These are phyloP conservation scores for Stenchaetothrips biformis DNA, from an alignment of 2,888 invertebrate species.

Conservation along the genomic window DNA sequence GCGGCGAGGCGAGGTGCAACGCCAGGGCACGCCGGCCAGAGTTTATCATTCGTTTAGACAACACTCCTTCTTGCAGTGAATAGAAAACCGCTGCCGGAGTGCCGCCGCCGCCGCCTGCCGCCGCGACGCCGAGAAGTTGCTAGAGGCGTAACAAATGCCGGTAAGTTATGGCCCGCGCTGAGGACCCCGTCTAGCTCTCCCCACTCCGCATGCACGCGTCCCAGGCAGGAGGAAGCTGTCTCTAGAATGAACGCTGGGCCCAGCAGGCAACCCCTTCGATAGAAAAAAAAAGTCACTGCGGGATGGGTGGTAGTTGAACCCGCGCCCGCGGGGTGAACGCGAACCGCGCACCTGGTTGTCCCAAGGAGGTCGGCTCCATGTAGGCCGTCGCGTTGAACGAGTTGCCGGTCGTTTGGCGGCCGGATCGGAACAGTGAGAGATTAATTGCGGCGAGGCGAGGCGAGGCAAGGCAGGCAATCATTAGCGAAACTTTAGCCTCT, in stretches of 20 bases:
- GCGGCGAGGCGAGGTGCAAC: neutral
- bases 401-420: neutral
- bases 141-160: constrained; percentile 19
- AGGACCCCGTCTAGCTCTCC: neutral
- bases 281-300: too few species aligned
- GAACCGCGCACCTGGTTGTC: too few species aligned
- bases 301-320: too few species aligned
- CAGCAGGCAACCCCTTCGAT: too few species aligned
- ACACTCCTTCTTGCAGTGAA: constrained; percentile 11
- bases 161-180: constrained; percentile 3
- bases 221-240: too few species aligned
- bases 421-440: neutral
- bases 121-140: neutral
- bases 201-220: neutral
- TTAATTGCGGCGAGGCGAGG: neutral
- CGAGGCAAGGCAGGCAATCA: too few species aligned
- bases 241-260: too few species aligned
- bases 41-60: constrained; percentile 23
- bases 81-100: constrained; percentile 2
- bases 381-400: neutral
- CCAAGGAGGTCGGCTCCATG: neutral
- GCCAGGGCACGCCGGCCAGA: neutral
- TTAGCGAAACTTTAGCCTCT: too few species aligned
- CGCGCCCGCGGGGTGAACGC: too few species aligned
- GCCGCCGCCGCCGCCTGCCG: neutral